These are phyloP conservation scores for Bolinopsis microptera DNA, from an alignment of 37 sponge, comb jelly and placozoan species.

Conservation along the genomic window DNA sequence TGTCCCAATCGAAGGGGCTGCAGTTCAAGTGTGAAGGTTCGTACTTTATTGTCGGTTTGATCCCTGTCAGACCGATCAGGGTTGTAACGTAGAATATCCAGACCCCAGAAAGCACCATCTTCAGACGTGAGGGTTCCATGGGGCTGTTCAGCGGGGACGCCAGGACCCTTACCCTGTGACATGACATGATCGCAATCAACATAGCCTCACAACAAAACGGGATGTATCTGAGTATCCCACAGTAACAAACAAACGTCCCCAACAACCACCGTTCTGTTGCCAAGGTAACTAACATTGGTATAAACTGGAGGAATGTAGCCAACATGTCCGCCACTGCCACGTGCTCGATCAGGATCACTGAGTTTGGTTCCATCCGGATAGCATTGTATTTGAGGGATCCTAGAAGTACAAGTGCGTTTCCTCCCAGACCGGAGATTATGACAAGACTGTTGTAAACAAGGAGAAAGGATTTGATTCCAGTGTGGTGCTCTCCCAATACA, in stretches of 20 bases:
- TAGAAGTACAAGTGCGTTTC: neutral
- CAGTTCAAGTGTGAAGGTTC: neutral
- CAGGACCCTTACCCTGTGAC: neutral
- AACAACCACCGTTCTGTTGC: neutral
- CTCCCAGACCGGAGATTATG: neutral
- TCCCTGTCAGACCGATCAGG: neutral
- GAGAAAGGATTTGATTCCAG: neutral
- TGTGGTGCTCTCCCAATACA: neutral
- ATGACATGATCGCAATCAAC: conserved; percentile 4
- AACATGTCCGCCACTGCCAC: neutral
- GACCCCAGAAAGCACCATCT: neutral
- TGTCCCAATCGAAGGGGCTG: neutral
- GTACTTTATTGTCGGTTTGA: neutral
- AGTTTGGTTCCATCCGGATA: neutral
- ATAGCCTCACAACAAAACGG: neutral
- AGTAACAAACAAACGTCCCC: neutral
- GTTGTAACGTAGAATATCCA: neutral
- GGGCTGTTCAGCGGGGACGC: neutral
- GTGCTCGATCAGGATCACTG: neutral
- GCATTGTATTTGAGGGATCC: neutral
- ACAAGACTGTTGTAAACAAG: neutral
- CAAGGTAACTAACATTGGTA: neutral
- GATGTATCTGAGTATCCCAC: neutral
- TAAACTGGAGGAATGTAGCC: neutral
- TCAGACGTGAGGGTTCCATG: neutral